Base-by-base conservation (phyloP, 1,140 invertebrate genomes). In the Homarus americanus region DNA sequence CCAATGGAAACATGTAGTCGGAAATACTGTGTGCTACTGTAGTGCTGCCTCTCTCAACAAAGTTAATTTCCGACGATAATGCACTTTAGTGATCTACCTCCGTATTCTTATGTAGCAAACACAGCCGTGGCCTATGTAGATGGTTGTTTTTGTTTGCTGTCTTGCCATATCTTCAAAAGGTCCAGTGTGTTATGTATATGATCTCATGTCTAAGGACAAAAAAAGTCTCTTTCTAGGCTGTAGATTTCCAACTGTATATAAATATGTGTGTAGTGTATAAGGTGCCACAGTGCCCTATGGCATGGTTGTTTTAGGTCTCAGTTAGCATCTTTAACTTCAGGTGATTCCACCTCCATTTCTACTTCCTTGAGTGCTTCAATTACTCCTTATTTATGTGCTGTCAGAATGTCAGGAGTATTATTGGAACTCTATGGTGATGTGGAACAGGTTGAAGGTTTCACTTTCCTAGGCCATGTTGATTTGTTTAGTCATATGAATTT, bases 21-120 rank as follows among this genome's bases (percentile, higher is more conserved):
- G 80, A 90, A 83, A 84, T 83, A 82, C 82, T 90, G 88, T 87
- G 84, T 90, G 88, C 88, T 90, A 83, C 88, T 90, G 80, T 90
- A 90, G 88, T 90, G 88, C 88, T 82, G 88, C 88, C 88, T 90
- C 88, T 84, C 79, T 78, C 69, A 76, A 34, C 34, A 82, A 90
- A 90, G 88, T 90, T 90, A 75, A 83, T 90, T 90, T 90, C 82
- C 80, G 88, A 90, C 88, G 82, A 90, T 90, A 90, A 90, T 90
- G 88, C 88, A 90, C 88, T 90, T 90, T 91, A 85, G 89, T 91
- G 82, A 91, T 91, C 89, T 91, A 91, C 89, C 89, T 91, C 89
- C 83, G 83, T 91, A 85, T 79, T 83, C 83, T 85, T 91, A 85
- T 91, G 89, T 91, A 85, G 89, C 83, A 91, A 91, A 91, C 89